Evolutionary conservation across 1,140 invertebrate species (phyloP).

Genomic region (Zaprionus kolodkinae): DNA sequence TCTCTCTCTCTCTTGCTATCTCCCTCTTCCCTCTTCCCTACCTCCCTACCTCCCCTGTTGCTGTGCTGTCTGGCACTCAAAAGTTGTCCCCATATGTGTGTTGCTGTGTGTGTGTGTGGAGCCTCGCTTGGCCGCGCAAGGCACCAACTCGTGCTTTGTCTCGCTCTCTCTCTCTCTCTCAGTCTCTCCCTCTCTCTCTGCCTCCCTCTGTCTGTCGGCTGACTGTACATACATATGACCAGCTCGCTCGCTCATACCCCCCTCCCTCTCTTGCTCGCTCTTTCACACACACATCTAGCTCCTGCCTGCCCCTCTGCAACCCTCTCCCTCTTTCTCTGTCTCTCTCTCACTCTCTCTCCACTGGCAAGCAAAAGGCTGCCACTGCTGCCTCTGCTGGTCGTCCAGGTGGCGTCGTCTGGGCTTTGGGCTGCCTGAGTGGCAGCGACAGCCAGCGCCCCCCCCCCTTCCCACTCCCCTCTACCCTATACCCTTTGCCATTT

Average conservation of each 20-base stretch:
- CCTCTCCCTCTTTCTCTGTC: neutral
- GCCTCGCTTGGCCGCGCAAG: conserved; percentile 38
- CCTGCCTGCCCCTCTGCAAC: too few relatives aligned
- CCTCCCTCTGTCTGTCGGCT: neutral
- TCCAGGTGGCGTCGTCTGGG: conserved; percentile 55
- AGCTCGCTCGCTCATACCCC: conserved; percentile 1
- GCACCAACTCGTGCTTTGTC: conserved; percentile 22
- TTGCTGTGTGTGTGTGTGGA: conserved; percentile 28
- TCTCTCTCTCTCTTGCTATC: neutral
- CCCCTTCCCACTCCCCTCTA: neutral
- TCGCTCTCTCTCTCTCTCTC: conserved; percentile 5
- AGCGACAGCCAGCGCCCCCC: conserved; percentile 69
- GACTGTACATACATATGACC: neutral
- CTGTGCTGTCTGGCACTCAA: conserved; percentile 72
- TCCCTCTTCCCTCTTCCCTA: neutral
- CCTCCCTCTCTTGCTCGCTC: neutral
- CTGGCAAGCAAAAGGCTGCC: conserved; percentile 28
- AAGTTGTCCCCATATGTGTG: conserved; percentile 57
- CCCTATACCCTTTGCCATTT: too few relatives aligned
- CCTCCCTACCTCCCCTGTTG: conserved; percentile 17
- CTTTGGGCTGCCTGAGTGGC: conserved; percentile 76
- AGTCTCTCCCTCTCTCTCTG: neutral
- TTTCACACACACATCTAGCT: too few relatives aligned
- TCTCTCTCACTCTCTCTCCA: conserved; percentile 1
- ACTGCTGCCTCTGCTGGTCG: conserved; percentile 31